Base-by-base conservation (phyloP, 2,797 vertebrate genomes). In the Spinus olivaceus region DNA sequence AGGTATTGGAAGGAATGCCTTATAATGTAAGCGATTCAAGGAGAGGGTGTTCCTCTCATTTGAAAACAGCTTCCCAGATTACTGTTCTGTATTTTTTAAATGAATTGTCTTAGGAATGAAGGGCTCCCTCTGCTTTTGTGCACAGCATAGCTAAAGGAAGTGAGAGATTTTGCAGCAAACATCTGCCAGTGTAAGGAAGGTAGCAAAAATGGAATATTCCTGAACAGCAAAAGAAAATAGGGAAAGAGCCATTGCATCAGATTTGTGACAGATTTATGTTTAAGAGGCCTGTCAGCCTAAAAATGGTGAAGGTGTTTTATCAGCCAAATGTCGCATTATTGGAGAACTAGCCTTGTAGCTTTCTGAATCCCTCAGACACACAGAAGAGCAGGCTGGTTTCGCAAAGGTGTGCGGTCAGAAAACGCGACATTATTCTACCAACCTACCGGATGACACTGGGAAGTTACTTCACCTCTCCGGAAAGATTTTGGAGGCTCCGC, bases 91-190 rank as follows among this genome's bases (percentile, higher is more conserved):
- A 72, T 46, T 7, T 59, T 76, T 65, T 41, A 72, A 65, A 42
- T 14, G 0, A 67, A 14, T 22, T 70, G 22, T 56, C 16, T 51
- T 0, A 0, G 46, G 32, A 71, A 70, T 0, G 0, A 47, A 14
- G 32, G 16, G 28, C 12, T 20, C 8, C 5, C 27, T 66, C 30
- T 66, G 18, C 18, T 51, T 47, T 56, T 63, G 25, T 22, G 27
- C 21, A 20, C 9, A 61, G 13, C 21, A 19, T 3, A 70, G 28
- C 19, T 22, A 47, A 76, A 80, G 3, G 9, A 82, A 28, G 18
- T 10, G 27, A 59, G 33, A 70, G 30, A 39, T 19, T 70, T 54
- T 66, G 18, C 27, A 88, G 33, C 13, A 28, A 78, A 60, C 51
- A 56, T 15, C 21, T 51, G 6, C 16, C 18, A 33, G 3, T 2